These are phyloP conservation scores for Drosophila rubida DNA, from an alignment of 2,888 invertebrate species.

Conservation along the genomic window DNA sequence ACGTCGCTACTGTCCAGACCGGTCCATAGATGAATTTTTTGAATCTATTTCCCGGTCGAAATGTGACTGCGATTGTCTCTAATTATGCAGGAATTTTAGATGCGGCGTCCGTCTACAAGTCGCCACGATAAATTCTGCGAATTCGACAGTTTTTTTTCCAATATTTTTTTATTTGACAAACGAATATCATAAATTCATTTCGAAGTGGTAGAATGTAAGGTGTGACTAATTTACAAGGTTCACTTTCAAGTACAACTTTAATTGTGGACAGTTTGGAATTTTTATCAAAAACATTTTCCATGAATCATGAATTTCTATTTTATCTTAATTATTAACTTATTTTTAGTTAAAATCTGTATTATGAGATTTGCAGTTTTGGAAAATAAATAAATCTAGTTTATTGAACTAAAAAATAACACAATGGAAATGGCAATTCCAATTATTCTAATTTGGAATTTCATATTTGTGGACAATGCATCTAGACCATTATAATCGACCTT, in stretches of 20 bases:
- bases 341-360: neutral
- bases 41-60: constrained; percentile 67
- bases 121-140: constrained; percentile 70
- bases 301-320: neutral
- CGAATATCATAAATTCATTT: constrained; percentile 54
- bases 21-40: constrained; percentile 57
- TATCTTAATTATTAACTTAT: neutral
- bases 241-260: neutral
- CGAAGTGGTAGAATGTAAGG: constrained; percentile 5
- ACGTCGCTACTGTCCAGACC: constrained; percentile 67
- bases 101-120: constrained; percentile 54
- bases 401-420: no score
- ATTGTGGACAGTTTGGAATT: neutral
- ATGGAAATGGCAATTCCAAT: no score
- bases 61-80: constrained; percentile 39
- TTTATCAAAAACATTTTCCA: neutral
- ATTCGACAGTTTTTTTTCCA: constrained; percentile 48
- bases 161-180: constrained; percentile 23
- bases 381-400: no score
- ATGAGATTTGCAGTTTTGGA: neutral
- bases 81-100: constrained; percentile 73
- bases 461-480: neutral
- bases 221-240: neutral
- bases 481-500: neutral
- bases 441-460: neutral